Conservation (phyloP, 2,113 vertebrate genomes). For the Oophaga pumilio region DNA sequence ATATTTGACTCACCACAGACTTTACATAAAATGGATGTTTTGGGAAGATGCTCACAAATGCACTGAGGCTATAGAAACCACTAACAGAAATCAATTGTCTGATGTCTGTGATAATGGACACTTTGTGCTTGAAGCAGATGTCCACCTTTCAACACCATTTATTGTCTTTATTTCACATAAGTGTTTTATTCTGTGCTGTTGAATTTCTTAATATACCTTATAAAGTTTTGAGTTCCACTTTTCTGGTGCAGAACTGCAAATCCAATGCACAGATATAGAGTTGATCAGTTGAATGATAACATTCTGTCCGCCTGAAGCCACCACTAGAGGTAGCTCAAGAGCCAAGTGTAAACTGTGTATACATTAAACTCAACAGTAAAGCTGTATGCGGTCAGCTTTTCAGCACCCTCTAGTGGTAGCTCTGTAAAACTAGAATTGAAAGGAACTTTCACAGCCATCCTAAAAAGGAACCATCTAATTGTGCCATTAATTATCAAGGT, state of each 20-base stretch:
- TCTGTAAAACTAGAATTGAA: not conserved
- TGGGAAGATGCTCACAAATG: conserved; percentile 53
- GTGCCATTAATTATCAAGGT: too few species aligned
- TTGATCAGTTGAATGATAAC: not conserved
- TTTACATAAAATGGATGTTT: conserved; percentile 30
- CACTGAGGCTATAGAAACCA: conserved; percentile 11
- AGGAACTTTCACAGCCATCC: too few species aligned
- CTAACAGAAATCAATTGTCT: conserved; percentile 40
- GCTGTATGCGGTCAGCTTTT: not conserved
- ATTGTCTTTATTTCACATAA: not conserved
- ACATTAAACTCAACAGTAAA: too few species aligned
- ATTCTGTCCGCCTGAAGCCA: not conserved
- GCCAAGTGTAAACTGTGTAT: not conserved
- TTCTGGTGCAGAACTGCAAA: not conserved
- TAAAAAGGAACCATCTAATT: too few species aligned
- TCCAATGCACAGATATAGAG: not conserved
- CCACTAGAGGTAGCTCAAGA: not conserved
- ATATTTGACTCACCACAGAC: conserved; percentile 5
- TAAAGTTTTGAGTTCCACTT: not conserved
- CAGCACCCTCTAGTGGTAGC: not conserved
- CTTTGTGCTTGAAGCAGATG: not conserved
- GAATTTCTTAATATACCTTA: not conserved
- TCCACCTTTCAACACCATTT: not conserved
- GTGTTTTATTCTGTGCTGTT: not conserved
- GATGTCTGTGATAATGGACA: conserved; percentile 17